These are phyloP conservation scores for Plodia interpunctella DNA, from an alignment of 1,140 invertebrate species.

Conservation along the genomic window DNA sequence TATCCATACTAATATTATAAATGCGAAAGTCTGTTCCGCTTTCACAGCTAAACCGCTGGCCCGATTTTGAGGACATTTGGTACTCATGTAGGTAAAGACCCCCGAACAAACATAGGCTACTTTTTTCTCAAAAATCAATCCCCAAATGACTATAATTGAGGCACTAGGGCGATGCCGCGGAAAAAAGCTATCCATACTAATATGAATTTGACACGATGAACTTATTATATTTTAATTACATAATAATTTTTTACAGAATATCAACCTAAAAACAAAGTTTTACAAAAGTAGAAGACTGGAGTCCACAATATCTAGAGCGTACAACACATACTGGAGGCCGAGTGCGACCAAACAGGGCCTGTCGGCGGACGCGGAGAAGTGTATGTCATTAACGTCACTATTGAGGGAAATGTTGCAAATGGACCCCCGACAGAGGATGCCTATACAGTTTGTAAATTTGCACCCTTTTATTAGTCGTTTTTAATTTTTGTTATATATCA, in stretches of 20 bases:
- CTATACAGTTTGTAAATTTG: constrained; percentile 37
- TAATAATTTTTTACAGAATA: not conserved
- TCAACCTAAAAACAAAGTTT: not conserved
- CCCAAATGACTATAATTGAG: too few species aligned
- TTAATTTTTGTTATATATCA: not conserved
- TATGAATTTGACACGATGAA: too few species aligned
- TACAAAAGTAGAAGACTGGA: not conserved
- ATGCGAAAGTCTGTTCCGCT: too few species aligned
- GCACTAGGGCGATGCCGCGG: too few species aligned
- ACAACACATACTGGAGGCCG: constrained; percentile 12
- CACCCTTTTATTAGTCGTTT: constrained; percentile 32
- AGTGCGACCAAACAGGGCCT: not conserved
- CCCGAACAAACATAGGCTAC: too few species aligned
- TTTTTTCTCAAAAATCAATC: too few species aligned
- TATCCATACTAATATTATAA: too few species aligned
- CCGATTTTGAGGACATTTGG: too few species aligned
- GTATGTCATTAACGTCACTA: constrained; percentile 21
- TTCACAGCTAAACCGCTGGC: too few species aligned
- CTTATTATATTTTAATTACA: too few species aligned
- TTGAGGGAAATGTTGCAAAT: constrained; percentile 40
- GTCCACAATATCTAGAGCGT: constrained; percentile 16
- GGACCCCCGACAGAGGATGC: constrained; percentile 30
- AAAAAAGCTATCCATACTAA: too few species aligned
- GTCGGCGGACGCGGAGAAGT: not conserved
- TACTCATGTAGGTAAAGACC: too few species aligned